A percentile compares a stretch with the other conserved stretches of the same genome.
Evolutionary conservation across 1,140 invertebrate genomes (phyloP).

Genomic region (Neodiprion fabricii): DNA sequence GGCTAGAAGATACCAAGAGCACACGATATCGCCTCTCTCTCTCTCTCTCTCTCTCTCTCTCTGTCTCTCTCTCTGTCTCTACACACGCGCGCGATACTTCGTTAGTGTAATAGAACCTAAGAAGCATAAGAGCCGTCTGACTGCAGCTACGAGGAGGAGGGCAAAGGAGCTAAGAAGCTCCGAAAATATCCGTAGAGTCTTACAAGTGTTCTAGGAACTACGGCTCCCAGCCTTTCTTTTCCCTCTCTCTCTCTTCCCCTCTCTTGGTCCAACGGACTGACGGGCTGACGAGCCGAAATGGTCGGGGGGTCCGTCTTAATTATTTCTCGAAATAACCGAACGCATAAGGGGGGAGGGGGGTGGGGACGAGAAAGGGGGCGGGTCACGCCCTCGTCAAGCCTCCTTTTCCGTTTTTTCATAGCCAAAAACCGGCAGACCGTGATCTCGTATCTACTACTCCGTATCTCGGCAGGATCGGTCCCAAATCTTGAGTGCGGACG

Average conservation of each 20-base stretch:
- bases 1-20: background rate
- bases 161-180: background rate
- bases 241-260: too few species aligned
- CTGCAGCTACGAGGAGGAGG: background rate
- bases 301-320: constrained; percentile 1
- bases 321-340: constrained; percentile 5
- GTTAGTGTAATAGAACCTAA: too few species aligned
- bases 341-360: background rate
- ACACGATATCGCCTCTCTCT: background rate
- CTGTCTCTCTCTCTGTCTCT: background rate
- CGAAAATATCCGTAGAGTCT: constrained; percentile 5
- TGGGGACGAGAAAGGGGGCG: background rate
- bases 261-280: background rate
- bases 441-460: too few species aligned
- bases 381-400: background rate
- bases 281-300: background rate
- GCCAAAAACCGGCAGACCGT: too few species aligned
- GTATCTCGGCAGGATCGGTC: too few species aligned
- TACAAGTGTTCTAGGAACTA: background rate
- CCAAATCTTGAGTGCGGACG: too few species aligned
- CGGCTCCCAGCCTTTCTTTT: too few species aligned
- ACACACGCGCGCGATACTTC: background rate
- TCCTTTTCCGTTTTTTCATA: too few species aligned
- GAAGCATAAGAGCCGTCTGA: background rate
- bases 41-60: too few species aligned